Evolutionary conservation across 2,113 vertebrate species (phyloP).

Genomic region (Mus pahari): DNA sequence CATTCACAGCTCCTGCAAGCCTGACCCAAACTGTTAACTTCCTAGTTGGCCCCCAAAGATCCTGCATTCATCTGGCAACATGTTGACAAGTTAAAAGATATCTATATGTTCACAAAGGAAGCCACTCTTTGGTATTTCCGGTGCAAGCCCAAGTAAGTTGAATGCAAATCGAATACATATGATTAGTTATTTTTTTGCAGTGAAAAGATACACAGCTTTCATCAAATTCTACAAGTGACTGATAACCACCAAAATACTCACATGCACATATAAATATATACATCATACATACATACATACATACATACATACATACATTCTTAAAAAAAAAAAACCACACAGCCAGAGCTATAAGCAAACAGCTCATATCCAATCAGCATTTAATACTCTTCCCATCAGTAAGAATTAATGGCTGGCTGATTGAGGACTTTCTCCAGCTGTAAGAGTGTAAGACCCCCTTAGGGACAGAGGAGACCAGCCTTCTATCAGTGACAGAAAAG

Average conservation of each 20-base stretch:
- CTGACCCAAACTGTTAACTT: not conserved
- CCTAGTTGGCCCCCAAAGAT: not conserved
- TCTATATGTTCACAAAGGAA: not conserved
- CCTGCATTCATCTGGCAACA: not conserved
- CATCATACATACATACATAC: not conserved
- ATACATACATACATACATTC: too few species aligned
- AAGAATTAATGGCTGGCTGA: not conserved
- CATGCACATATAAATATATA: not conserved
- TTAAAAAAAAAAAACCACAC: not conserved
- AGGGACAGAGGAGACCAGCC: not conserved
- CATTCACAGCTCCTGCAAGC: not conserved
- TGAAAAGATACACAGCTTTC: not conserved
- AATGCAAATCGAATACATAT: not conserved
- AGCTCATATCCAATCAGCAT: not conserved
- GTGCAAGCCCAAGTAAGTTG: not conserved
- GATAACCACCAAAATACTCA: not conserved
- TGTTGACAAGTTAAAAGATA: not conserved
- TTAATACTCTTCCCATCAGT: not conserved
- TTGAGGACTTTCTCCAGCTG: not conserved
- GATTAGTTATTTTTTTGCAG: not conserved
- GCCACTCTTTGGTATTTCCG: not conserved
- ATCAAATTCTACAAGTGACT: conserved; percentile 12
- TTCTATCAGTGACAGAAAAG: not conserved
- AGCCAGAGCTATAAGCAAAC: too few species aligned
- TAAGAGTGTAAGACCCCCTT: not conserved